A percentile compares a stretch with the other conserved stretches of the same genome.
These are phyloP conservation scores for Rhopalosiphum padi DNA, from an alignment of 1,140 invertebrate genomes.

Conservation along the genomic window DNA sequence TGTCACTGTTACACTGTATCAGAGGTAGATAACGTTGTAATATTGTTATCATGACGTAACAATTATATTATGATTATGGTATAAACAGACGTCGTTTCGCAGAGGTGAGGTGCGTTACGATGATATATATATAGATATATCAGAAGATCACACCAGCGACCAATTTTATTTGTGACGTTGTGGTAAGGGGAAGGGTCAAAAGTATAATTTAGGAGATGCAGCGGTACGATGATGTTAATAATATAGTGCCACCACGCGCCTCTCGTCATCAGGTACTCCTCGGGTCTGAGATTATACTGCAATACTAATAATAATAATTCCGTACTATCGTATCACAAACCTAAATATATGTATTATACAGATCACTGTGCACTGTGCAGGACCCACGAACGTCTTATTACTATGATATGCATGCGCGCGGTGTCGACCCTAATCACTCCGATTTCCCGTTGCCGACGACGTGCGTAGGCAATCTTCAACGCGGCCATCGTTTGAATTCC, in stretches of 20 bases:
- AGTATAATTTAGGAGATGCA: background rate
- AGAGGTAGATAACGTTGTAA: no score
- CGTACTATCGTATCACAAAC: background rate
- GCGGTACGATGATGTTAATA: background rate
- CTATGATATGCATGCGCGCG: background rate
- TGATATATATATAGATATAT: background rate
- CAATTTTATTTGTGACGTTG: background rate
- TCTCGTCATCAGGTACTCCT: background rate
- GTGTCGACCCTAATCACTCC: background rate
- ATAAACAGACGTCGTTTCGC: background rate
- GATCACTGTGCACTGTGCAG: background rate
- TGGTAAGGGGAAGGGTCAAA: background rate
- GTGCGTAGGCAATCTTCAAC: background rate
- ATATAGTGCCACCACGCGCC: background rate
- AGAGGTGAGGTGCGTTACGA: background rate
- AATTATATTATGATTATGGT: background rate
- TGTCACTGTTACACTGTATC: no score
- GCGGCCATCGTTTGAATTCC: background rate
- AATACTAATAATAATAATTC: slow-evolving; percentile 6
- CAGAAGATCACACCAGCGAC: background rate
- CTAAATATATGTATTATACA: background rate
- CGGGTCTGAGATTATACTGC: background rate
- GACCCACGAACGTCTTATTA: background rate
- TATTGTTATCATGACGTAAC: no score
- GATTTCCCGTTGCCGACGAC: background rate